Conservation (phyloP, 2,797 vertebrate species). For the Gambusia yucatana region DNA sequence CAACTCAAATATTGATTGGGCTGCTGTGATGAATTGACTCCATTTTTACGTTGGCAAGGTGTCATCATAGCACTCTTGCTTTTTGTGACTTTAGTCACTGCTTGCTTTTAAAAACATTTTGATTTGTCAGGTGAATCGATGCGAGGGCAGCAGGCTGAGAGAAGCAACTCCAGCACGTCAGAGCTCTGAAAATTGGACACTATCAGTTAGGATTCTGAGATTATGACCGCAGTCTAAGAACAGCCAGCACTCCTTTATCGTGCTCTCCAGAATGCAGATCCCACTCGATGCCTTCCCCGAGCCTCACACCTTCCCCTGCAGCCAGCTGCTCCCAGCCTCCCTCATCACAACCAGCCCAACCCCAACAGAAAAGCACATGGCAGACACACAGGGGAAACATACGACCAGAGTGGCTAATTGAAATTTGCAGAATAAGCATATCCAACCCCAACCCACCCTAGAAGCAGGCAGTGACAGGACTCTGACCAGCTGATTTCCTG, state of each 20-base stretch:
- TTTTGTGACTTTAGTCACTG: constrained; percentile 1
- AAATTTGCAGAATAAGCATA: constrained; percentile 65
- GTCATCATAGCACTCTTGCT: background rate
- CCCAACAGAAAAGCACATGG: constrained; percentile 50
- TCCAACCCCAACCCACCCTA: background rate
- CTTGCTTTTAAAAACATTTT: constrained; percentile 24
- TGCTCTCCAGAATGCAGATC: background rate
- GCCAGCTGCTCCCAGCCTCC: constrained; percentile 45
- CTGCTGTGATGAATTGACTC: constrained; percentile 5
- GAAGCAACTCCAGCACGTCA: constrained; percentile 24
- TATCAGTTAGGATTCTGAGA: constrained; percentile 19
- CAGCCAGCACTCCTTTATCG: constrained; percentile 1
- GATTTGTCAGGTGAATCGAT: constrained; percentile 23
- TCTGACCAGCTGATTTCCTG: constrained; percentile 60
- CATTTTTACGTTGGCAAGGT: background rate
- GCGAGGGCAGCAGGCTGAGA: constrained; percentile 13
- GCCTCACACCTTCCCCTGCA: constrained; percentile 44
- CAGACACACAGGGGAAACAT: constrained; percentile 34
- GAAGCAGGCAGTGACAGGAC: constrained; percentile 44
- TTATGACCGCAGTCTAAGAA: constrained; percentile 32
- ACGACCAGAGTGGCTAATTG: constrained; percentile 62
- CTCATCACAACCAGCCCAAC: constrained; percentile 21
- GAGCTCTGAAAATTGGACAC: constrained; percentile 5
- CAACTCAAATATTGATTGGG: background rate
- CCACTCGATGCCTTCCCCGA: constrained; percentile 10